Percentiles rank a stretch among this genome's conserved stretches.
Conservation (phyloP, 2,888 invertebrate genomes). For the Mythimna loreyi region DNA sequence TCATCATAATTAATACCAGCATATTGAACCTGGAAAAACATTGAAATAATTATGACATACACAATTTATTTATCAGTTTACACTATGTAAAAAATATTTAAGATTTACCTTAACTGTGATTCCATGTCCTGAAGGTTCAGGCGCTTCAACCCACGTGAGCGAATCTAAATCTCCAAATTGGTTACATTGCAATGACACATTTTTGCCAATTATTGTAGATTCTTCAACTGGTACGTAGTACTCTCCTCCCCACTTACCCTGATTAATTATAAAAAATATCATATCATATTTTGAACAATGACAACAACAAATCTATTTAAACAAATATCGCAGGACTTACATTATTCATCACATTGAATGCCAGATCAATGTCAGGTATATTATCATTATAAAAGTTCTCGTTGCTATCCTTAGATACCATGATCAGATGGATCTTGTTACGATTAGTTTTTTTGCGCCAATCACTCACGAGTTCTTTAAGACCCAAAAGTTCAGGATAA, state of each 20-base stretch:
- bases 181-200: conserved; percentile 59
- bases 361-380: conserved; percentile 52
- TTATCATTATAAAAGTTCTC: conserved; percentile 40
- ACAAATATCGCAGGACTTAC: conserved; percentile 40
- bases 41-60: neutral
- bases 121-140: conserved; percentile 49
- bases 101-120: conserved; percentile 70
- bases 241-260: conserved; percentile 70
- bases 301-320: too few species aligned
- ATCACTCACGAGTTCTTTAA: conserved; percentile 59
- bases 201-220: conserved; percentile 34
- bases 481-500: conserved; percentile 61
- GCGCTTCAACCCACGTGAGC: conserved; percentile 48
- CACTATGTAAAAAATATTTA: neutral
- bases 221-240: conserved; percentile 62
- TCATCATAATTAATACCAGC: conserved; percentile 71
- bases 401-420: conserved; percentile 45
- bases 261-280: conserved; percentile 5
- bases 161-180: conserved; percentile 46
- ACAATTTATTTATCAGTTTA: neutral
- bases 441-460: conserved; percentile 62
- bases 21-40: conserved; percentile 71
- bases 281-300: too few species aligned
- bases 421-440: conserved; percentile 60
- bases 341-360: conserved; percentile 56